Evolutionary conservation across 1,140 invertebrate genomes (phyloP).

Genomic region (Alviniconcha marisindica): DNA sequence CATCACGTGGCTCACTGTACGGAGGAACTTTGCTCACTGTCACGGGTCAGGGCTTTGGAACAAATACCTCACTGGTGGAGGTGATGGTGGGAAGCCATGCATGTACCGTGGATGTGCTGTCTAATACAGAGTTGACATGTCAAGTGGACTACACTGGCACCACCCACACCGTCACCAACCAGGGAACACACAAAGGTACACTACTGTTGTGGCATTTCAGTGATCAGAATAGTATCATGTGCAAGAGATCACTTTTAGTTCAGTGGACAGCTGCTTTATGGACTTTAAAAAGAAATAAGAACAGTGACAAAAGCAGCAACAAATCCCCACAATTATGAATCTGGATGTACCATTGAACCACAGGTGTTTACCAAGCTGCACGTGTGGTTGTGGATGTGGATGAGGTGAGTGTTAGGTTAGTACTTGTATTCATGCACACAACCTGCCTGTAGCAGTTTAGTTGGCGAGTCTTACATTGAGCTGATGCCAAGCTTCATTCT

Average conservation of each 20-base stretch:
- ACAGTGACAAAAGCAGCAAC: too few relatives aligned
- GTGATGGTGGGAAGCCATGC: slow-evolving; percentile 58
- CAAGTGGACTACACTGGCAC: slow-evolving; percentile 53
- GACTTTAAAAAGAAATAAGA: too few relatives aligned
- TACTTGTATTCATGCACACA: background rate
- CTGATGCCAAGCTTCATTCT: background rate
- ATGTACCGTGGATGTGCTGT: slow-evolving; percentile 58
- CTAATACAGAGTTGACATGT: slow-evolving; percentile 59
- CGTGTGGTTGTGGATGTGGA: too few relatives aligned
- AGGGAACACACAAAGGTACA: slow-evolving; percentile 58
- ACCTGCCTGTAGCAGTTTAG: background rate
- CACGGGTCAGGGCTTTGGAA: slow-evolving; percentile 64
- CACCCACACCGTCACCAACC: slow-evolving; percentile 59
- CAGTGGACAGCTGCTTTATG: too few relatives aligned
- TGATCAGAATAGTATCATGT: too few relatives aligned
- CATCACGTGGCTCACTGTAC: slow-evolving; percentile 60
- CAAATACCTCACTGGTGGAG: slow-evolving; percentile 43
- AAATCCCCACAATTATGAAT: too few relatives aligned
- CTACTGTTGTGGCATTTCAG: too few relatives aligned
- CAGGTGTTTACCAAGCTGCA: too few relatives aligned
- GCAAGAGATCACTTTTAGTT: too few relatives aligned
- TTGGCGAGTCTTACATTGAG: background rate
- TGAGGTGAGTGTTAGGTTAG: background rate
- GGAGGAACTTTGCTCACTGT: slow-evolving; percentile 70
- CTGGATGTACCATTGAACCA: too few relatives aligned